Evolutionary conservation across 2,797 vertebrate species (phyloP).

Genomic region (Tamandua tetradactyla): DNA sequence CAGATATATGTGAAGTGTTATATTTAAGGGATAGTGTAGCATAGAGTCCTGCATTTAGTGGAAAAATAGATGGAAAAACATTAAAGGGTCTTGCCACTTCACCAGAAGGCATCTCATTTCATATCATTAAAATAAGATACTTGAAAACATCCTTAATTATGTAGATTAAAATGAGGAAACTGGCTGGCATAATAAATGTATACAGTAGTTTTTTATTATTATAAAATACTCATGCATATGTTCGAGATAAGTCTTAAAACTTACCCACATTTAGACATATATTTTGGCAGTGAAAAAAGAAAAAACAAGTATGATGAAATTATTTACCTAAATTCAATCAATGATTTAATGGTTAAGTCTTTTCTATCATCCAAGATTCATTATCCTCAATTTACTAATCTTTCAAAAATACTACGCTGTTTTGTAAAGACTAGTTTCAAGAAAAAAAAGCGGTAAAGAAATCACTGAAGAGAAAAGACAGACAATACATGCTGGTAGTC

Average conservation of each 20-base stretch:
- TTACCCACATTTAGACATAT: not conserved
- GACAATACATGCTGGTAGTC: not conserved
- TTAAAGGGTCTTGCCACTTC: not conserved
- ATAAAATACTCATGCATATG: not conserved
- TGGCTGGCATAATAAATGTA: not conserved
- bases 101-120: not conserved
- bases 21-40: not conserved
- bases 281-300: not conserved
- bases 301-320: not conserved
- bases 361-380: not conserved
- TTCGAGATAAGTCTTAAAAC: not conserved
- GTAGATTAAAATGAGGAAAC: not conserved
- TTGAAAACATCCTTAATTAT: not conserved
- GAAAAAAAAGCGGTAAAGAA: not conserved
- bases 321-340: not conserved
- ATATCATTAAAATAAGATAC: not conserved
- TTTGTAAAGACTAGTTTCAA: not conserved
- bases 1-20: not conserved
- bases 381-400: not conserved
- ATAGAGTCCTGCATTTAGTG: not conserved
- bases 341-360: not conserved
- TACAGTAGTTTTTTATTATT: not conserved
- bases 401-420: not conserved
- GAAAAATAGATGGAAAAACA: not conserved
- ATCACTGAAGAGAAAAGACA: not conserved